Base-by-base conservation (phyloP, 2,888 invertebrate genomes). In the Caradrina kadenii region DNA sequence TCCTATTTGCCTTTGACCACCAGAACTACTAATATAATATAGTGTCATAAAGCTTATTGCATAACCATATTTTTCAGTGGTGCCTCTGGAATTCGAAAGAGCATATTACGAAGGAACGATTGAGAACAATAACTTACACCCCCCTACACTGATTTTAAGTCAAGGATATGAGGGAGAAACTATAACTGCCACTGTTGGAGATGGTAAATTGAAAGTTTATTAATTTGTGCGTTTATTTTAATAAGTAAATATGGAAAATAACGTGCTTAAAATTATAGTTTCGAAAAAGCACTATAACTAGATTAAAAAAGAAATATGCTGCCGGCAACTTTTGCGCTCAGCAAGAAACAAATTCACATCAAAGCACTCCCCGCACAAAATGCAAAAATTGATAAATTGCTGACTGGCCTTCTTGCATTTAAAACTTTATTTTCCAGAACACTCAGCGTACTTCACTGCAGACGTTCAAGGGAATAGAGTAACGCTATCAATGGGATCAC, bases 101-200 rank as follows among this genome's bases (percentile, higher is more conserved):
- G 69, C 84, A 42, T 79, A 85, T 71, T 93, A 93, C 71, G 83
- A 86, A 75, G 94, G 93, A 39, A 76, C 54, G 42, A 92, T 94
- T 26, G 80, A 87, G 48, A 88, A 93, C 69, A 90, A 91, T 73
- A 56, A 19, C 21, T 74, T 93, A 53, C 64, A 74, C 64, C 72
- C 88, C 35, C 39, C 63, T 86, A 48, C 79, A 82, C 81, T 94
- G 39, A 80, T 85, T 68, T 76, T 94, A 61, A 84, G 73, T 31
- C 89, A 91, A 81, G 92, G 92, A 1, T 92, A 90, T 67, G 87
- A 87, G 73, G 80, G 74, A 61, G 68, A 70, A n/a, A 67, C 66
- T 22, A 76, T 91, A 22, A 65, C 79, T 39, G 83, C 88, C 5
- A 68, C 70, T 17, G 75, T 92, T 42, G 54, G 77, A 49, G 84